Conservation (phyloP, 2,888 invertebrate genomes). For the Conus canariensis region DNA sequence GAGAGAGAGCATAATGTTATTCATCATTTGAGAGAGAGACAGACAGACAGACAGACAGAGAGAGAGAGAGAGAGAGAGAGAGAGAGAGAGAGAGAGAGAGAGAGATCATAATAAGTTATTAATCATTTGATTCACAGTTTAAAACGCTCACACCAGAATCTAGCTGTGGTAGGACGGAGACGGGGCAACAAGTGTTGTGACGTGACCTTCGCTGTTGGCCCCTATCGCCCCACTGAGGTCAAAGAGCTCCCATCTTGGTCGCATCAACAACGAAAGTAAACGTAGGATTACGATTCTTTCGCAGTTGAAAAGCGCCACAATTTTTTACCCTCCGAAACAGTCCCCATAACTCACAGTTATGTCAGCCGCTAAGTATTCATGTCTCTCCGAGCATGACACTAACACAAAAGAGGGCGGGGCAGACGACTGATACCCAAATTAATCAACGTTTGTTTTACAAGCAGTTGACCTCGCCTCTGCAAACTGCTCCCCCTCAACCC, state of each 20-base stretch:
- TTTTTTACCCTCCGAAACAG: background rate
- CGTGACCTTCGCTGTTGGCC: background rate
- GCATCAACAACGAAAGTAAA: too few species aligned
- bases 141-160: too few species aligned
- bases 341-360: background rate
- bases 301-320: too few species aligned
- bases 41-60: background rate
- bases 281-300: background rate
- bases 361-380: background rate
- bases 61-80: slow-evolving; percentile 11
- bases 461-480: slow-evolving; percentile 24
- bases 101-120: background rate
- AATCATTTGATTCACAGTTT: too few species aligned
- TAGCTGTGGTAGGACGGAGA: too few species aligned
- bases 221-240: background rate
- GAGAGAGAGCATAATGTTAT: background rate
- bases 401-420: slow-evolving; percentile 31
- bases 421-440: slow-evolving; percentile 59
- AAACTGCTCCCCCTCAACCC: background rate
- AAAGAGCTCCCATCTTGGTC: too few species aligned
- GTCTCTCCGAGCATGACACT: background rate
- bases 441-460: slow-evolving; percentile 45
- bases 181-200: background rate
- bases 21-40: too few species aligned
- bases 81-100: slow-evolving; percentile 13